Evolutionary conservation across 1,140 invertebrate genomes (phyloP).

Genomic region (Camponotus pennsylvanicus): DNA sequence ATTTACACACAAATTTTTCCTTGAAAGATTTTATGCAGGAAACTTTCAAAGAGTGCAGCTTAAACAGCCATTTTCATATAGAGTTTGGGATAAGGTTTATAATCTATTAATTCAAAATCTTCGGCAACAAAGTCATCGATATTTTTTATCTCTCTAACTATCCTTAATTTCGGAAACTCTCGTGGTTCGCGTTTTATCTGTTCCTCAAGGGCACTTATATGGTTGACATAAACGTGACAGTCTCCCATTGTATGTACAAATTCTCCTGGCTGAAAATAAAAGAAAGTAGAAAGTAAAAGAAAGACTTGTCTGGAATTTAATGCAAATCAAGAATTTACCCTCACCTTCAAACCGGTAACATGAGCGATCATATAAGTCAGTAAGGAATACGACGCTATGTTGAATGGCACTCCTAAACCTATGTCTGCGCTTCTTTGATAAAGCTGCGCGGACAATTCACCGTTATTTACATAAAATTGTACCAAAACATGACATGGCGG

Average conservation of each 20-base stretch:
- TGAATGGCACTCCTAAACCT: constrained; percentile 99
- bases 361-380: constrained; percentile 99
- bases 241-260: constrained; percentile 99
- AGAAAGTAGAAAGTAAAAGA: constrained; percentile 47
- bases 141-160: constrained; percentile 90
- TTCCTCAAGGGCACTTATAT: constrained; percentile 94
- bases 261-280: constrained; percentile 92
- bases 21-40: background rate
- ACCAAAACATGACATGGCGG: constrained; percentile 98
- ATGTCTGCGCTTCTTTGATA: constrained; percentile 99
- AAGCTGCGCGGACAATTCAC: constrained; percentile 95
- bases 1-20: background rate
- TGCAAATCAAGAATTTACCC: constrained; percentile 13
- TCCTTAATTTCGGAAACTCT: constrained; percentile 94
- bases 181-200: constrained; percentile 94
- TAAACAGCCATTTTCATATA: constrained; percentile 99
- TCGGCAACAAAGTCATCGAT: constrained; percentile 97
- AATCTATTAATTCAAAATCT: constrained; percentile 95
- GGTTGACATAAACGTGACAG: constrained; percentile 98
- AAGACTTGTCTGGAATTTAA: constrained; percentile 20
- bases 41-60: constrained; percentile 72
- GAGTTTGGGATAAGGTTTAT: constrained; percentile 96
- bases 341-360: constrained; percentile 93
- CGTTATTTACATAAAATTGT: constrained; percentile 97
- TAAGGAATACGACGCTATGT: constrained; percentile 98